Base-by-base conservation (phyloP, 2,797 vertebrate genomes). In the Enteromius paludinosus region DNA sequence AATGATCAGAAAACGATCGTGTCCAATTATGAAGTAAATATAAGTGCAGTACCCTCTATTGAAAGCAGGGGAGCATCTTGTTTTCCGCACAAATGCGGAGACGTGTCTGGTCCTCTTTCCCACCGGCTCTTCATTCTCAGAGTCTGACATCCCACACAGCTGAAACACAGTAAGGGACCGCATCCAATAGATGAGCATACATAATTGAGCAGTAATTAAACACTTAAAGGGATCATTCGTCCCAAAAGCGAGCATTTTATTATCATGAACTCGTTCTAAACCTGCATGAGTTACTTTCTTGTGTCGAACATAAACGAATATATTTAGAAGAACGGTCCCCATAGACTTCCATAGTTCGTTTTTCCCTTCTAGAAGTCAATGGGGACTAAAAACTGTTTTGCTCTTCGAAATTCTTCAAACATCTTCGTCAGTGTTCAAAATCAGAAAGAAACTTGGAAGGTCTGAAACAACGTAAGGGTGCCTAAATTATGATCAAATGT, bases 81-180 rank as follows among this genome's bases (percentile, higher is more conserved):
- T 95, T 92, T 95, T 98, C 87, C 95, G 95, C 84, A 97, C 94
- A 84, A 97, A 98, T 23, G 97, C 97, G 0, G 97, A 98, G 7
- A 96, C 94, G 86, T 96, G 96, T 0, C 92, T 87, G 56, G 95
- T 94, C 91, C 94, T 96, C 85, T 94, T 92, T 90, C 92, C 94
- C 83, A 95, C 93, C 0, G 98, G 98, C 88, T 99, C 97, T 86
- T 99, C 97, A 0, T 99, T 99, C 93, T 99, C 98, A 0, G 97
- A 98, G 89, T 99, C 97, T 0, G 98, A 99, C 89, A 95, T 93
- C 3, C 95, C 96, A 87, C 95, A 92, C 82, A 91, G 92, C 96
- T 96, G 92, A 69, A 78, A 84, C 43, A 78, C 23, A 78, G 23
- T 4, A 56, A 61, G 64, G 23, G 47, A 49, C 5, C 15, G 0